These are phyloP conservation scores for Euproctis similis DNA, from an alignment of 2,888 invertebrate genomes.

Conservation along the genomic window DNA sequence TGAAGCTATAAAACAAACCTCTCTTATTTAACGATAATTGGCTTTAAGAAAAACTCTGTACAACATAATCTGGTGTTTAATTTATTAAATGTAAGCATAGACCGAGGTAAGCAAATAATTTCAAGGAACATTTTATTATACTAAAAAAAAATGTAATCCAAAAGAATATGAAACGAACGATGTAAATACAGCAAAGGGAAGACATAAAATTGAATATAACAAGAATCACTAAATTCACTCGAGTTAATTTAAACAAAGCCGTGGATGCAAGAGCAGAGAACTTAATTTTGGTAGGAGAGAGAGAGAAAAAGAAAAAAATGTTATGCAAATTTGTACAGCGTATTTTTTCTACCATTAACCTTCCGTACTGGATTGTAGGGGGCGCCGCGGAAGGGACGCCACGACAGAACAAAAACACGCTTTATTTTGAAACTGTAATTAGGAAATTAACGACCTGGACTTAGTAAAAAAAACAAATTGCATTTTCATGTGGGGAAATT, in stretches of 20 bases:
- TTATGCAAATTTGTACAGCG: constrained; percentile 74
- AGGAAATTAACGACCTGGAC: constrained; percentile 68
- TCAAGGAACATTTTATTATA: constrained; percentile 12
- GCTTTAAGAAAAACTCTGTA: too few species aligned
- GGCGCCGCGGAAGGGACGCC: constrained; percentile 42
- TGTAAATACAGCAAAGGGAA: constrained; percentile 23
- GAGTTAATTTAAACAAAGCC: constrained; percentile 67
- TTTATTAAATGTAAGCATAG: constrained; percentile 15
- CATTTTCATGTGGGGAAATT: constrained; percentile 50
- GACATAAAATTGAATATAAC: constrained; percentile 48
- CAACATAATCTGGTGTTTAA: constrained; percentile 12
- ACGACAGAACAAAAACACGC: constrained; percentile 56
- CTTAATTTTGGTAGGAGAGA: constrained; percentile 64
- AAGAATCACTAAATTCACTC: constrained; percentile 59
- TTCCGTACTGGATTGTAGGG: constrained; percentile 46
- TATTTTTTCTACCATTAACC: constrained; percentile 73
- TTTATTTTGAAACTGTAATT: constrained; percentile 70
- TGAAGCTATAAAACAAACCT: too few species aligned
- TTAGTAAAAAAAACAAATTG: constrained; percentile 59
- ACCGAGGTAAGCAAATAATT: constrained; percentile 18
- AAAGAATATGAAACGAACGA: constrained; percentile 20
- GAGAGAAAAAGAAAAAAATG: constrained; percentile 67
- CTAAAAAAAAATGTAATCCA: constrained; percentile 22
- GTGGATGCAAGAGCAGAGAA: constrained; percentile 52
- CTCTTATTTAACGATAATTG: too few species aligned